phyloP scores from a whole-genome alignment of 2,888 invertebrate genomes.

The Linnaemya vulpina region DNA sequence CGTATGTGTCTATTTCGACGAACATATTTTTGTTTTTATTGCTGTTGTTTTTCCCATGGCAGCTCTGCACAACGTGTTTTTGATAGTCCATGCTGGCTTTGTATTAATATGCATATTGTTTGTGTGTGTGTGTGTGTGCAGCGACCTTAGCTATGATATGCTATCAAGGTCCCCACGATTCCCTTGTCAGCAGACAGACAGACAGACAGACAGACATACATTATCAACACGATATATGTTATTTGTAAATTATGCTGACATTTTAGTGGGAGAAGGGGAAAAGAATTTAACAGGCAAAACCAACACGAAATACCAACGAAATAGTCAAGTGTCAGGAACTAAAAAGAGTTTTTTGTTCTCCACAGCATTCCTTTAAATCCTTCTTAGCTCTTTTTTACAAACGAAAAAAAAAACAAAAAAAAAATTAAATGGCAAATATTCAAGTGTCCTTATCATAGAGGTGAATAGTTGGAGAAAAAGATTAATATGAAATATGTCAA shows the following conservation, averaged over 20 bases:
- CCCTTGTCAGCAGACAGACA: slow-evolving; percentile 52
- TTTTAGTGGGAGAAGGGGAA: slow-evolving; percentile 13
- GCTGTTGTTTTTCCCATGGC: slow-evolving; percentile 8
- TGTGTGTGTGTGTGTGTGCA: slow-evolving; percentile 50
- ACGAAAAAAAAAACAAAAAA: neutral
- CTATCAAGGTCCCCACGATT: slow-evolving; percentile 64
- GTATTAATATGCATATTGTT: slow-evolving; percentile 26
- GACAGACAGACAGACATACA: slow-evolving; percentile 15
- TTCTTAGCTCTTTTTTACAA: neutral
- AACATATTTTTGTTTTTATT: slow-evolving; percentile 15
- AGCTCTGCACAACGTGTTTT: slow-evolving; percentile 38
- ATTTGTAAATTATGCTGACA: slow-evolving; percentile 57
- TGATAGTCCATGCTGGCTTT: slow-evolving; percentile 18
- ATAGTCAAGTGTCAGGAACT: slow-evolving; percentile 34
- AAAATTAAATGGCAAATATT: neutral
- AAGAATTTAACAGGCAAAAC: neutral
- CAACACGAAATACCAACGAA: slow-evolving; percentile 3
- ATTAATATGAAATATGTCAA: neutral
- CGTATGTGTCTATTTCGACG: neutral
- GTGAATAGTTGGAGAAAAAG: neutral
- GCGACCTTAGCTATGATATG: slow-evolving; percentile 66
- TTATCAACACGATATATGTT: slow-evolving; percentile 31
- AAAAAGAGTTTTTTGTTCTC: neutral
- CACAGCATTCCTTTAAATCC: slow-evolving; percentile 2
- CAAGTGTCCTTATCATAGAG: neutral